Base-by-base conservation (phyloP, 2,113 vertebrate genomes). In the Trematomus loennbergii region DNA sequence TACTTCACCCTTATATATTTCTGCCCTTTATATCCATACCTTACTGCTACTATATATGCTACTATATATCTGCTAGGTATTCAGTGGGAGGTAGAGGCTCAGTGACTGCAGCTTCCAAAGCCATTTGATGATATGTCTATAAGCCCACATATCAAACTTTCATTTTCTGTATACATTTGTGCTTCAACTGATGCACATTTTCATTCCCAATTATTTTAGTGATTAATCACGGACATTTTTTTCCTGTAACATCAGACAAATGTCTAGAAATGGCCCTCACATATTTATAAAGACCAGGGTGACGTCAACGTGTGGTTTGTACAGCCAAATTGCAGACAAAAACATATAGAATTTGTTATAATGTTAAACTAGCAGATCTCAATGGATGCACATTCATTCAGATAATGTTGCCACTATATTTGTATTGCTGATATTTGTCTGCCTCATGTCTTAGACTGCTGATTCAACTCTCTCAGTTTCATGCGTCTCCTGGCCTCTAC, bases 401-500 rank as follows among this genome's bases (percentile, higher is more conserved):
- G 22, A 55, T 12, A 22, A 29, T 12, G 9, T 13, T 1, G 4
- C 29, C 10, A 12, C 18, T 40, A 29, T 29, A 29, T 29, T 3
- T 29, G 29, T 29, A 29, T 29, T 29, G 29, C 29, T 29, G 29
- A 29, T 29, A 29, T 29, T 29, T 29, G 29, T 29, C 29, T 46
- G 9, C 12, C 12, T 12, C 57, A 2, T 29, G 12, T 59, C 8
- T 20, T 20, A 58, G 50, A 66, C 72, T 36, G 73, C 49, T 58
- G 65, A 1, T 66, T 72, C 33, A 72, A 48, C 50, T 43, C 57
- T 33, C 40, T 18, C 29, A 29, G 4, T 71, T 59, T 79, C 50
- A 11, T 16, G 11, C 15, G 45, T 29, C 54, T n/a, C 52, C 64
- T 50, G 48, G 78, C 43, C 77, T 78, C 45, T 65, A 20, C 58